Percentiles rank a stretch among this genome's conserved stretches.
phyloP scores from a whole-genome alignment of 1,140 invertebrate genomes.

The Aporrectodea caliginosa region DNA sequence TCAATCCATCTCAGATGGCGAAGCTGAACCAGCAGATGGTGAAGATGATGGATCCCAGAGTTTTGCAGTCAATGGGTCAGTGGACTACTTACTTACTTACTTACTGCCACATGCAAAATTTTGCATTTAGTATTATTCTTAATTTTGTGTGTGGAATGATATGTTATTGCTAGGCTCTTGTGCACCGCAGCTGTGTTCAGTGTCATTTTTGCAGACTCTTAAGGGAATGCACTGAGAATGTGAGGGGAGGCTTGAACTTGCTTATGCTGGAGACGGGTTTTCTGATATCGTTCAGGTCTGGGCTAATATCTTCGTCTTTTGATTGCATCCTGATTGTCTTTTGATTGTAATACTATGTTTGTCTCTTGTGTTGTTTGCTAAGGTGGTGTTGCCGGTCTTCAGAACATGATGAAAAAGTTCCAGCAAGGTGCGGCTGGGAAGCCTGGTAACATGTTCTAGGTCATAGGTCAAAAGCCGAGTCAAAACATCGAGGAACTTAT shows the following conservation, averaged over 20 bases:
- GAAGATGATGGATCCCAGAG: constrained; percentile 98
- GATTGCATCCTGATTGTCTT: no score
- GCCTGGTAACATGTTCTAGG: constrained; percentile 17
- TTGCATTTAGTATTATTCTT: neutral
- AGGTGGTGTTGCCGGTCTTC: constrained; percentile 93
- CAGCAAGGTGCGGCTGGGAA: constrained; percentile 57
- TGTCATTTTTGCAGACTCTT: no score
- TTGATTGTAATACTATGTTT: constrained; percentile 18
- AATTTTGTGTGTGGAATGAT: constrained; percentile 8
- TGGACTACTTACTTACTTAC: constrained; percentile 21
- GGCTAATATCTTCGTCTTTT: no score
- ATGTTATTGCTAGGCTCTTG: constrained; percentile 5
- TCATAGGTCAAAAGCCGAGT: no score
- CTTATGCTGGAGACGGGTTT: no score
- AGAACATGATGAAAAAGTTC: constrained; percentile 97
- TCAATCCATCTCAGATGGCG: constrained; percentile 96
- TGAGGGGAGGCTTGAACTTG: no score
- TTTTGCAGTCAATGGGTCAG: constrained; percentile 87
- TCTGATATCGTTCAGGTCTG: no score
- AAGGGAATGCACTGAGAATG: no score
- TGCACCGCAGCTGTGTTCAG: no score
- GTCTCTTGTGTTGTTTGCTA: constrained; percentile 50
- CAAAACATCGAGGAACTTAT: neutral
- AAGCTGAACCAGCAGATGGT: constrained; percentile 99
- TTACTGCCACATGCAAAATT: no score